Conservation (phyloP, 2,113 vertebrate species). For the Toxotes jaculatrix region DNA sequence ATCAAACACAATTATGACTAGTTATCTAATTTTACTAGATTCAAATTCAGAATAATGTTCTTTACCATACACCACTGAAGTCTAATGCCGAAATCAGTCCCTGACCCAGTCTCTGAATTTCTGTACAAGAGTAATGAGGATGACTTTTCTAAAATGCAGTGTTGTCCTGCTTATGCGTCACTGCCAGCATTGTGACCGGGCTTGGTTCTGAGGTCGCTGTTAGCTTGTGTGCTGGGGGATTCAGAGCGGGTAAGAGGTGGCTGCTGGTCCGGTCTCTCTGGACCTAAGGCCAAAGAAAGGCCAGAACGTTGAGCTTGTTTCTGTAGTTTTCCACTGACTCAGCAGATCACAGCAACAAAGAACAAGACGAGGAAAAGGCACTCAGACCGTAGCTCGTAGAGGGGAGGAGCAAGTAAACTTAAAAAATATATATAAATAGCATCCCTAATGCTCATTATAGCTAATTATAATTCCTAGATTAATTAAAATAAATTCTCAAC, state of each 20-base stretch:
- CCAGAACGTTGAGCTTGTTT: slow-evolving; percentile 43
- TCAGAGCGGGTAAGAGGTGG: slow-evolving; percentile 48
- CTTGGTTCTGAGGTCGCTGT: slow-evolving; percentile 38
- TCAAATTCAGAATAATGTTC: slow-evolving; percentile 27
- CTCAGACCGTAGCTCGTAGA: too few relatives aligned
- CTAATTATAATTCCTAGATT: too few relatives aligned
- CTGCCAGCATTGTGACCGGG: neutral
- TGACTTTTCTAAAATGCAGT: neutral
- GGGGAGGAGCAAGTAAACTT: too few relatives aligned
- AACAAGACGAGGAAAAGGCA: neutral
- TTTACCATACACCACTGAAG: neutral
- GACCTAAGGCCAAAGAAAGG: slow-evolving; percentile 44
- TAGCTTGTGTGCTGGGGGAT: slow-evolving; percentile 3
- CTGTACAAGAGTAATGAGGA: neutral
- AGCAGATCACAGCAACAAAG: slow-evolving; percentile 28
- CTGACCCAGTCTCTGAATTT: neutral
- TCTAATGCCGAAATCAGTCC: neutral
- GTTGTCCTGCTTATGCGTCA: slow-evolving; percentile 4
- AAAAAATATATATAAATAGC: too few relatives aligned
- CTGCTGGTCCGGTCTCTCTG: slow-evolving; percentile 33
- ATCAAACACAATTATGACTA: slow-evolving; percentile 23
- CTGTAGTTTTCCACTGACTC: slow-evolving; percentile 42
- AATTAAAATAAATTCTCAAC: neutral
- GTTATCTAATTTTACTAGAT: slow-evolving; percentile 22
- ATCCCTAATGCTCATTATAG: too few relatives aligned